Base-by-base conservation (phyloP, 2,888 invertebrate genomes). In the Drosophila neotestacea region DNA sequence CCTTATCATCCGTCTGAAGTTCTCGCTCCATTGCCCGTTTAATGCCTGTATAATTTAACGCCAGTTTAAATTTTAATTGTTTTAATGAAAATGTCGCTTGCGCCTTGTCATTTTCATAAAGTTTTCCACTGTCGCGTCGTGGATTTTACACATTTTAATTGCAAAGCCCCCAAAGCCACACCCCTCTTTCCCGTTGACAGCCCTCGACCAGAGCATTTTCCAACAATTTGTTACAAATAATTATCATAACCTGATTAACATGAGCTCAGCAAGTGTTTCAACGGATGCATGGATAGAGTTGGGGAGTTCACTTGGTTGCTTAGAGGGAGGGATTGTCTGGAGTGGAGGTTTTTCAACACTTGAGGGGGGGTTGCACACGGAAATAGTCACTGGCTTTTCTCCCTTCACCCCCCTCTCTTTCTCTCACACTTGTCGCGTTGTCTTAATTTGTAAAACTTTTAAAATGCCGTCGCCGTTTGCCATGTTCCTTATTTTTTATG, bases 241-340 rank as follows among this genome's bases (percentile, higher is more conserved):
- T 92, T 92, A 92, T 92, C 92, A 92, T 92, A 92, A 92, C 91
- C 92, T 92, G 92, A 92, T 92, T 92, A 92, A 92, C 92, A 92
- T 92, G 92, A 91, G 89, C 85, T 80, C 83, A 68, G 83, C 77
- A 70, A 71, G 77, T 75, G 79, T 78, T 79, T 75, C 73, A 52
- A 27, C 47, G 63, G 41, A 28, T 47, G 61, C 36, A 9, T 32
- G 58, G 38, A 41, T 44, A 34, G 42, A 32, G 9, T 6, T 6
- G 36, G 46, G 42, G 22, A 22, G 22, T 22, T 27, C 22, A 47
- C 28, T 11, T 11, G 16, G 27, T 27, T 51, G 41, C n/a, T 5
- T 22, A 9, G 39, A 2, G 56, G 1, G 1, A 11, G n/a, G 51
- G 22, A 16, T 5, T 36, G 13, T 13, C n/a, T 10, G 5, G 1